Evolutionary conservation across 1,140 invertebrate species (phyloP), one percentile per base, ranked within the genome.

Genomic region (Tyrophagus putrescentiae): DNA sequence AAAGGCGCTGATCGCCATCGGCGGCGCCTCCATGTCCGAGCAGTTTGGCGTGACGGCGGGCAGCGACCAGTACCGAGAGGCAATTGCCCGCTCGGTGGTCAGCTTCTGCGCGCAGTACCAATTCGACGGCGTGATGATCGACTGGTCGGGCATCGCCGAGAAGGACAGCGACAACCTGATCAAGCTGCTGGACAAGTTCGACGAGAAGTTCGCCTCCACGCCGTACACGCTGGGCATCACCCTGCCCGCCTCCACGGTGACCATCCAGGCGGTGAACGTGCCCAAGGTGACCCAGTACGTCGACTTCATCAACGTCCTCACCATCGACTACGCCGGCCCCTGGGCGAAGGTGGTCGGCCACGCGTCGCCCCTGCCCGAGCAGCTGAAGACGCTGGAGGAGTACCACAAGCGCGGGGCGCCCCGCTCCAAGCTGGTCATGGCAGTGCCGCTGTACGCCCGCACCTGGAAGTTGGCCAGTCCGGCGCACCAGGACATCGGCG

Each of bases 71-170:
- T 32, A 61, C 48, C 60, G 60, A 1, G 25, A 32, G 9, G 48
- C 57, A 6, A 57, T 61, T 60, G 60, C 39, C n/a, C 7, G 6
- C 11, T 25, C n/a, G 13, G 57, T 61, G 9, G 58, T 61, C 1
- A 6, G 27, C 6, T 28, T 60, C 33, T 21, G 53, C 48, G 29
- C 56, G 16, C 3, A 23, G 3, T 57, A 61, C 27, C 9, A 28
- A 28, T 60, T 60, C 27, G 57, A 54, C 33, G 60, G 60, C 25
- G 25, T 61, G 16, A 60, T 61, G 57, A 34, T 61, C 23, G 60
- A 61, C 28, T 61, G 60, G 60, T 60, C n/a, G 28, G 48, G 52
- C 25, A 16, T 39, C 11, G 23, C 28, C 11, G 28, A 21, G 3
- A 18, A 28, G 7, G 58, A 60, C 29, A 59, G 27, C 27, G 29